Percentiles rank a stretch among this genome's conserved stretches.
Conservation (phyloP, 1,140 invertebrate genomes). For the Neodiprion pinetum region DNA sequence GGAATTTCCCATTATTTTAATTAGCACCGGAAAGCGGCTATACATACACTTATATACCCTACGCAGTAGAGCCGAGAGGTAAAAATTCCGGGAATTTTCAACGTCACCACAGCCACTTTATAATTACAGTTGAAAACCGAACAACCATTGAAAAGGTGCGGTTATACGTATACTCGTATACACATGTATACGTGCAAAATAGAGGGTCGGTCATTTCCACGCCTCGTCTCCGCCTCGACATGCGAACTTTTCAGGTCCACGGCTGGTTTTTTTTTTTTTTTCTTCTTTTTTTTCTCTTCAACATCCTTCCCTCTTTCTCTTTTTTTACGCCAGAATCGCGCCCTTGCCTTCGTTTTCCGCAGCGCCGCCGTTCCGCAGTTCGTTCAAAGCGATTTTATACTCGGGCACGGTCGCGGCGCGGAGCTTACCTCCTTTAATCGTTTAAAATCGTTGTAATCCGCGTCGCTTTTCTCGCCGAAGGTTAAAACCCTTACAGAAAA, state of each 20-base stretch:
- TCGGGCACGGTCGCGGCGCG: too few species aligned
- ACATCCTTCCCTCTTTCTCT: neutral
- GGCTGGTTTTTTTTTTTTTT: neutral
- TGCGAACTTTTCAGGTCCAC: neutral
- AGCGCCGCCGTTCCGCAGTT: neutral
- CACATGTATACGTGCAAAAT: too few species aligned
- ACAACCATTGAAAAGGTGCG: neutral
- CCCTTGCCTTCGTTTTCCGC: neutral
- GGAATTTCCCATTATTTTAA: slow-evolving; percentile 8
- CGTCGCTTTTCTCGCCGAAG: neutral
- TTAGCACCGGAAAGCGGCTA: neutral
- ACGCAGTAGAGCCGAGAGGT: neutral
- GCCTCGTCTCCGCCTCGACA: too few species aligned
- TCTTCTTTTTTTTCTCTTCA: neutral
- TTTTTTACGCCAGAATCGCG: neutral
- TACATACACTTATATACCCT: too few species aligned
- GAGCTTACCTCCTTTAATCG: neutral
- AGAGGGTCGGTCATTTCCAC: too few species aligned
- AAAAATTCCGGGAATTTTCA: slow-evolving; percentile 3
- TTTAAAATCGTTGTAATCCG: neutral
- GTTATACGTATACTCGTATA: too few species aligned
- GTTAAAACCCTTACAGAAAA: neutral
- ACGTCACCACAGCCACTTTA: neutral
- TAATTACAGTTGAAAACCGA: slow-evolving; percentile 1
- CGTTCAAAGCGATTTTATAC: neutral